phyloP scores from a whole-genome alignment of 1,140 invertebrate genomes.

The Pentalonia nigronervosa region DNA sequence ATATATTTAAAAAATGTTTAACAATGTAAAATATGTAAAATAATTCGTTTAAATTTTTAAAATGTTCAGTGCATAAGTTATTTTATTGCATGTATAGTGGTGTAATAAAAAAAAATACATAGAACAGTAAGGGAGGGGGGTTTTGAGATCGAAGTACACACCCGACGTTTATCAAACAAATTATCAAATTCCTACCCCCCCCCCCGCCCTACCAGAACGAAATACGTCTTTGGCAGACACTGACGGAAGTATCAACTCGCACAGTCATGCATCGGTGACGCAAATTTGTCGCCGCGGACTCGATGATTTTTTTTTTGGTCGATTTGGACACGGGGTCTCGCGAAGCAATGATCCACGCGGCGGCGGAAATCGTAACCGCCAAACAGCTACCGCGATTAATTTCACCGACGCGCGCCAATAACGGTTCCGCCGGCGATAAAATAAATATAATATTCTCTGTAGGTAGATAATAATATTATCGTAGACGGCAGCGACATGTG shows the following conservation, averaged over 20 bases:
- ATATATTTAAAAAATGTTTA: too few species aligned
- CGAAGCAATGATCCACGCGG: too few species aligned
- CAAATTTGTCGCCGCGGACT: not conserved
- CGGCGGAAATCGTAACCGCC: not conserved
- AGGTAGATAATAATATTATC: not conserved
- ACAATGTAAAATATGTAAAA: too few species aligned
- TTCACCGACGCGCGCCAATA: not conserved
- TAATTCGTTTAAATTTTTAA: too few species aligned
- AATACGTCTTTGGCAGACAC: not conserved
- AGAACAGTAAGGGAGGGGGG: too few species aligned
- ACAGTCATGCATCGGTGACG: not conserved
- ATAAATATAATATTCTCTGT: not conserved
- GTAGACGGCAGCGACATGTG: not conserved
- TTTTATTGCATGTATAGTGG: too few species aligned
- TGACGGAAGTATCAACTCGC: not conserved
- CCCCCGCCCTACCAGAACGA: too few species aligned
- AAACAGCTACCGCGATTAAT: conserved; percentile 27
- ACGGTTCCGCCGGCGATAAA: not conserved
- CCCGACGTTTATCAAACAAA: too few species aligned
- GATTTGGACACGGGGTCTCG: not conserved
- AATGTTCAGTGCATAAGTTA: too few species aligned
- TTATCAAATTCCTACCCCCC: too few species aligned
- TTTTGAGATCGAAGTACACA: too few species aligned
- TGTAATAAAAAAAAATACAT: too few species aligned
- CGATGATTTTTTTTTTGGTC: not conserved